Evolutionary conservation across 2,888 invertebrate genomes (phyloP), one percentile per base, ranked within the genome.

Genomic region (Pterostichus niger): DNA sequence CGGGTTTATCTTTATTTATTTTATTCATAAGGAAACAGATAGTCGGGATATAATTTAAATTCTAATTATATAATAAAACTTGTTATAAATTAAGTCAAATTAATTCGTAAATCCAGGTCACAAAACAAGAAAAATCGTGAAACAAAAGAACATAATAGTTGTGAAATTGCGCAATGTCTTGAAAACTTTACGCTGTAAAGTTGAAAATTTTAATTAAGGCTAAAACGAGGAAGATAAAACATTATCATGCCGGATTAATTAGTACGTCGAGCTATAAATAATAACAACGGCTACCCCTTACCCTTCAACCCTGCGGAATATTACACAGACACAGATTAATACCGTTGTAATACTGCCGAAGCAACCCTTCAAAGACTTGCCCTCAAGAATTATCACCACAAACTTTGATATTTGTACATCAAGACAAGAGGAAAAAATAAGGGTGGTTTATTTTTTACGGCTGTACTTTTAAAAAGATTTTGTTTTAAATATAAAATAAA

Each of bases 191-290:
- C 11, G 46, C 15, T 49, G 49, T 52, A 68, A 79, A 79, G 79
- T 79, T 79, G 35, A 79, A 68, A 64, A 79, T 79, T 79, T 79
- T 79, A 79, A 79, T 79, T 79, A 79, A 79, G 68, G 78, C 44
- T 78, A 46, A 78, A 78, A 78, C 35, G 44, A 46, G 59, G 24
- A 64, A 24, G 64, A 79, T 79, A 79, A 79, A 79, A 79, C 79
- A 79, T 79, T 79, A 79, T 64, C 79, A 68, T 15, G 49, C 35
- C 40, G 49, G 79, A 79, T 79, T 78, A 78, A 78, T 78, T 78
- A 78, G 59, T 61, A 44, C 56, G 35, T 6, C 24, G 24, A 59
- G 61, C 61, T 56, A 78, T 78, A 78, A 78, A 78, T 78, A 78
- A 78, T 61, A 78, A 78, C 78, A 61, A 9, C 24, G 11, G 0